Conservation (phyloP, 1,140 invertebrate species). For the Pogonognathellus flavescens region DNA sequence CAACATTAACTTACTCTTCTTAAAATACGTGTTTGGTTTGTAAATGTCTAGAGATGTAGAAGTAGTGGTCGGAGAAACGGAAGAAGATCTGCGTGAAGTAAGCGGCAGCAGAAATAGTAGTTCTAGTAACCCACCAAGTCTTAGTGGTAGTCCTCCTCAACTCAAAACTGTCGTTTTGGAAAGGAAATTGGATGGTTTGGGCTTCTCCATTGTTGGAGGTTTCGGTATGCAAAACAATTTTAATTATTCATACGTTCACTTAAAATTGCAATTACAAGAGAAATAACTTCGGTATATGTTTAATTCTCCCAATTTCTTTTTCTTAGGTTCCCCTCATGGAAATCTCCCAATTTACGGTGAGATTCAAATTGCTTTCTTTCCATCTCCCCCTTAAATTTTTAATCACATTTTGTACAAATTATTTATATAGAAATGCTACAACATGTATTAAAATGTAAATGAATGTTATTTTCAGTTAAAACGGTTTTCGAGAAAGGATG, state of each 20-base stretch:
- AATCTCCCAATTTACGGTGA: conserved; percentile 80
- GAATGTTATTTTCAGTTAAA: conserved; percentile 73
- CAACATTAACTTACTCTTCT: background rate
- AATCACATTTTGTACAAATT: too few relatives aligned
- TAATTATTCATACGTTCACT: background rate
- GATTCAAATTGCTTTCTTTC: too few relatives aligned
- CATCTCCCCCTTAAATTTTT: too few relatives aligned
- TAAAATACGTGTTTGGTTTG: background rate
- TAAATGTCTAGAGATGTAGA: conserved; percentile 19
- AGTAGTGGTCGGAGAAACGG: conserved; percentile 17
- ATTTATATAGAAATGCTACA: too few relatives aligned
- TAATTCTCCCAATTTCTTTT: background rate
- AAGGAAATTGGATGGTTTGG: conserved; percentile 81
- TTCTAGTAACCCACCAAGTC: conserved; percentile 57
- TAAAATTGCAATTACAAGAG: conserved; percentile 71
- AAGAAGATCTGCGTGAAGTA: conserved; percentile 14
- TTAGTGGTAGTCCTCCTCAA: conserved; percentile 66
- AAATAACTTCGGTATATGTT: conserved; percentile 69
- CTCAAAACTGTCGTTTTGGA: conserved; percentile 75
- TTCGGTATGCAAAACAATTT: conserved; percentile 70
- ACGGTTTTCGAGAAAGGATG: conserved; percentile 84
- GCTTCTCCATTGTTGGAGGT: conserved; percentile 86
- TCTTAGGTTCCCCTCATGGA: conserved; percentile 76
- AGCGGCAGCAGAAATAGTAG: conserved; percentile 45
- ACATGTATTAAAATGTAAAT: too few relatives aligned